Evolutionary conservation across 2,113 vertebrate species (phyloP), one percentile per base, ranked within the genome.

Genomic region (Stegastes partitus): DNA sequence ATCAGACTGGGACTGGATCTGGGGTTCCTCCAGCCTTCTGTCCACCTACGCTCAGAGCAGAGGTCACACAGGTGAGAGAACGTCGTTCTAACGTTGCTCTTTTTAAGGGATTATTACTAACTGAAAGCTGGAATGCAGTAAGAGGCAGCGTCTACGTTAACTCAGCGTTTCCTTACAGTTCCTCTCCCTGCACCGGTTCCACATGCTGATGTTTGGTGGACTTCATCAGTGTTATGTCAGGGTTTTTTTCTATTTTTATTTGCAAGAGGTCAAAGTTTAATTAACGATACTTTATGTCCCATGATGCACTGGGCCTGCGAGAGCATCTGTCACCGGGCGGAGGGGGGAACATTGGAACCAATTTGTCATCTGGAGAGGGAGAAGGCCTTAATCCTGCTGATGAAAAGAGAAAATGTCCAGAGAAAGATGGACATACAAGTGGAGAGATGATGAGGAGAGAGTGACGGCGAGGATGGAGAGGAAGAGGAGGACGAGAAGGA

Each of bases 301-400:
- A 92, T 91, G 83, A 89, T 89, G 76, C 89, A 68, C 23, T 50
- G 45, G 78, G 82, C 26, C 55, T 73, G 67, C 4, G 0, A 75
- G 47, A 76, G 85, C 91, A 94, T 88, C 93, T 94, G 93, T 92
- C 91, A 82, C 65, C 25, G 47, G 18, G 47, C 2, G 19, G 47
- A 18, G 64, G 67, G 68, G 53, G 81, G 81, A 76, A 89, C 84
- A 84, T 78, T 82, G 85, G 83, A 93, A 94, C 86, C 88, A 93
- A 93, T 93, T 93, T 93, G 87, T 93, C 92, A 91, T 92, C 74
- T 70, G 83, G 77, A 85, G 65, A 81, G 57, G 77, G 82, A 82
- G 78, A 69, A 68, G 56, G 47, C 44, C 65, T 77, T 92, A 94
- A 95, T 94, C 93, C 90, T 49, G 19, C 64, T 51, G 67, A 72